Percentiles rank a stretch among this genome's conserved stretches.
Conservation (phyloP, 2,113 vertebrate genomes). For the Muscicapa adusta region DNA sequence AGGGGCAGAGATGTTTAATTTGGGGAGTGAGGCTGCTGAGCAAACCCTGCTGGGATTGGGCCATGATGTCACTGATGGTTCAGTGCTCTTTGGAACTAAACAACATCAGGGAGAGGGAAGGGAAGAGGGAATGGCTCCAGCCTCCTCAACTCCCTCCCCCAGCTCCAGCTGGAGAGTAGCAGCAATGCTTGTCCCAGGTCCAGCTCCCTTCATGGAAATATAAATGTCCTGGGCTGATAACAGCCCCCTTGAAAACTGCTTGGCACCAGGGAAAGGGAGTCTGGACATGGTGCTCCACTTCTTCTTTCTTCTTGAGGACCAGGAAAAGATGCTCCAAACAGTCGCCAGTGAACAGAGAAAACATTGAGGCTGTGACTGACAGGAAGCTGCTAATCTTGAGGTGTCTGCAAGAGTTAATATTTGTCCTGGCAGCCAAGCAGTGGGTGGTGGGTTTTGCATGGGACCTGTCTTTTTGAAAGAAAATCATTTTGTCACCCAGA, state of each 20-base stretch:
- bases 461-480: neutral
- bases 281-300: rapidly evolving
- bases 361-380: neutral
- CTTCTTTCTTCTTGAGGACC: neutral
- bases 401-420: neutral
- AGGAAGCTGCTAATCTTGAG: neutral
- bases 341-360: neutral
- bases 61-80: rapidly evolving
- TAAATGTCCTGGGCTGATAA: neutral
- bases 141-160: neutral
- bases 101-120: neutral
- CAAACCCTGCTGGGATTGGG: neutral
- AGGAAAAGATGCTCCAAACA: neutral
- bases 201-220: neutral
- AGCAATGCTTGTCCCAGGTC: neutral
- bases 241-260: neutral
- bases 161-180: neutral
- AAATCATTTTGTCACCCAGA: rapidly evolving
- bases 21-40: neutral
- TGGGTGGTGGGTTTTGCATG: neutral
- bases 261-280: neutral
- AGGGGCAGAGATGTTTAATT: neutral
- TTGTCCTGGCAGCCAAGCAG: neutral
- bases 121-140: neutral
- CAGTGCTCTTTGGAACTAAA: constrained; percentile 32